phyloP scores from a whole-genome alignment of 2,797 vertebrate species.

The Chloroceryle inda region DNA sequence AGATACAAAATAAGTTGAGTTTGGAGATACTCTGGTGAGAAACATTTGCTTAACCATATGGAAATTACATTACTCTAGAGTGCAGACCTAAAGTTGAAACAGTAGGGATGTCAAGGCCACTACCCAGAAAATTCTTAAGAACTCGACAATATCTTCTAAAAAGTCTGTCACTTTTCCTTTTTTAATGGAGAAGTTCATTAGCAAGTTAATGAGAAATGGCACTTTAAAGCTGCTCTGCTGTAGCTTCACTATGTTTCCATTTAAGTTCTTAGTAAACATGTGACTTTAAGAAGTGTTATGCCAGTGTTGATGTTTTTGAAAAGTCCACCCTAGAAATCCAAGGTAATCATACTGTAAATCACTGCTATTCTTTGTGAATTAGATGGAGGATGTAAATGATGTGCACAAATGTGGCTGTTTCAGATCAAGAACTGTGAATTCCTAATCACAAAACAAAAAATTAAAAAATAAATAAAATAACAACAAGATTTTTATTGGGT shows the following conservation, averaged over 20 bases:
- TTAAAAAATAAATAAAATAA: neutral
- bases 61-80: conserved; percentile 58
- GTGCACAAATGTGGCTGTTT: neutral
- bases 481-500: neutral
- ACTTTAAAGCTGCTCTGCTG: conserved; percentile 17
- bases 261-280: neutral
- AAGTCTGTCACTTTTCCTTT: conserved; percentile 36
- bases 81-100: conserved; percentile 35
- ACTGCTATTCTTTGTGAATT: neutral
- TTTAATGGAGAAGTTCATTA: conserved; percentile 44
- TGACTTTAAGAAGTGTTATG: neutral
- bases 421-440: neutral
- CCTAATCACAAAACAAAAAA: neutral
- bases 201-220: conserved; percentile 27
- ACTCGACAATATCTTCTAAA: neutral
- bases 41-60: conserved; percentile 73
- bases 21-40: conserved; percentile 56
- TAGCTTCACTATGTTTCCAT: neutral
- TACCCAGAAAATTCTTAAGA: conserved; percentile 30
- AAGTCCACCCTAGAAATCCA: neutral
- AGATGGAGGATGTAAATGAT: neutral
- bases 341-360: neutral
- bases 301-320: neutral
- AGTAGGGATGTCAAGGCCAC: conserved; percentile 40
- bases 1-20: conserved; percentile 60